phyloP scores from a whole-genome alignment of 2,888 invertebrate genomes.

The Drosophila putrida region DNA sequence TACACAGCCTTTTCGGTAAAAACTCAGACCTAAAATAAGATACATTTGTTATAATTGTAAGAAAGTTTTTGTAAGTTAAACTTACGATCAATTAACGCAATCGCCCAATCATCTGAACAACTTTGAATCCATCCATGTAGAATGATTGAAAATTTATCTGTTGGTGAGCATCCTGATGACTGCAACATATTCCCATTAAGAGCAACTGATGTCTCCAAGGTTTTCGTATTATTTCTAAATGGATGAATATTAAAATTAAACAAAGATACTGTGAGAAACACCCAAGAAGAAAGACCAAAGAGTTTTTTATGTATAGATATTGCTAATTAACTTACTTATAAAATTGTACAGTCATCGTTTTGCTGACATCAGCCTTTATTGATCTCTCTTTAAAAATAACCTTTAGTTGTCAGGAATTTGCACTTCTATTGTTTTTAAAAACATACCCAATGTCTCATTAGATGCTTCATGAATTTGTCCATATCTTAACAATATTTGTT shows the following conservation, averaged over 20 bases:
- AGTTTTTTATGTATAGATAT: too few species aligned
- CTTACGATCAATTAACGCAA: constrained; percentile 78
- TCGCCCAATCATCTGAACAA: constrained; percentile 81
- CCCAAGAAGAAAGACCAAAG: too few species aligned
- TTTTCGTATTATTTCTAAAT: constrained; percentile 65
- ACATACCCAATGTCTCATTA: constrained; percentile 54
- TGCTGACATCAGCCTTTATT: constrained; percentile 48
- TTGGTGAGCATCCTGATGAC: constrained; percentile 66
- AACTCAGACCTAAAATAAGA: constrained; percentile 75
- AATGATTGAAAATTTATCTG: constrained; percentile 83
- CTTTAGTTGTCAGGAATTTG: neutral
- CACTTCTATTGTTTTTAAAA: neutral
- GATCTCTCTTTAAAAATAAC: constrained; percentile 37
- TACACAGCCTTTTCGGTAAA: constrained; percentile 83
- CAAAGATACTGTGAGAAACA: neutral
- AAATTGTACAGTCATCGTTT: constrained; percentile 61
- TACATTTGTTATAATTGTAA: neutral
- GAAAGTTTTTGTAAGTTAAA: neutral
- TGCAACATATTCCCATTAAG: constrained; percentile 39
- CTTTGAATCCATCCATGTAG: constrained; percentile 84
- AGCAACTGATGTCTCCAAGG: constrained; percentile 47
- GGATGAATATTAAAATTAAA: neutral
- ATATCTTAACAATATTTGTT: constrained; percentile 31
- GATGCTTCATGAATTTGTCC: constrained; percentile 1
- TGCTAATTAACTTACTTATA: constrained; percentile 49